Conservation (phyloP, 1,140 invertebrate genomes). For the Lamellibrachia luymesi region DNA sequence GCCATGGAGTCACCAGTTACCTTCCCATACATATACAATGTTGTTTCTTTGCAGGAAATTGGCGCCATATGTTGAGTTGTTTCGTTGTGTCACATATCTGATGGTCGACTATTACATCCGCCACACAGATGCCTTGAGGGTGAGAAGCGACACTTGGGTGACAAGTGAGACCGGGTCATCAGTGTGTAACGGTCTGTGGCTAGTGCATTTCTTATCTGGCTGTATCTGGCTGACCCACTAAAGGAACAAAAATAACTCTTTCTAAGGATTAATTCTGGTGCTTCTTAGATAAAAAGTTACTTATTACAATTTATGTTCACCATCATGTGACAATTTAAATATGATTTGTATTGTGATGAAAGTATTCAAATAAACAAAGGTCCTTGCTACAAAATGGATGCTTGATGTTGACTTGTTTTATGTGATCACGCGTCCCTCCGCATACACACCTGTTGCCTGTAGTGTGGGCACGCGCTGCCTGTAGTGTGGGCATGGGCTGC, state of each 20-base stretch:
- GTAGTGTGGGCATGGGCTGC: no score
- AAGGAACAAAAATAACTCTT: background rate
- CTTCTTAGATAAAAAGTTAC: background rate
- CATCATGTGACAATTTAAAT: no score
- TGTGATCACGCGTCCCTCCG: no score
- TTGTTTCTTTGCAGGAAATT: conserved; percentile 5
- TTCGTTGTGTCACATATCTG: background rate
- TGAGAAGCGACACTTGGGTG: background rate
- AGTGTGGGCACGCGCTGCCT: no score
- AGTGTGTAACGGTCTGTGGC: background rate
- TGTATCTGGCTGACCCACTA: background rate
- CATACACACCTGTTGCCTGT: no score
- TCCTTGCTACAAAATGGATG: no score
- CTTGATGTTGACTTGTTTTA: no score
- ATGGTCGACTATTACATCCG: background rate
- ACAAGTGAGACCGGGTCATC: background rate
- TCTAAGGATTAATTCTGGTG: background rate
- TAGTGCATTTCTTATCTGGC: background rate
- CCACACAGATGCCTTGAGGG: background rate
- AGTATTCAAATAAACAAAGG: no score
- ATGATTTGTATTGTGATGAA: no score
- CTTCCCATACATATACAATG: background rate
- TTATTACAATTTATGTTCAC: background rate
- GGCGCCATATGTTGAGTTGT: background rate
- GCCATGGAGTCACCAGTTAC: background rate